Evolutionary conservation across 2,888 invertebrate genomes (phyloP).

Genomic region (Protula sp.): DNA sequence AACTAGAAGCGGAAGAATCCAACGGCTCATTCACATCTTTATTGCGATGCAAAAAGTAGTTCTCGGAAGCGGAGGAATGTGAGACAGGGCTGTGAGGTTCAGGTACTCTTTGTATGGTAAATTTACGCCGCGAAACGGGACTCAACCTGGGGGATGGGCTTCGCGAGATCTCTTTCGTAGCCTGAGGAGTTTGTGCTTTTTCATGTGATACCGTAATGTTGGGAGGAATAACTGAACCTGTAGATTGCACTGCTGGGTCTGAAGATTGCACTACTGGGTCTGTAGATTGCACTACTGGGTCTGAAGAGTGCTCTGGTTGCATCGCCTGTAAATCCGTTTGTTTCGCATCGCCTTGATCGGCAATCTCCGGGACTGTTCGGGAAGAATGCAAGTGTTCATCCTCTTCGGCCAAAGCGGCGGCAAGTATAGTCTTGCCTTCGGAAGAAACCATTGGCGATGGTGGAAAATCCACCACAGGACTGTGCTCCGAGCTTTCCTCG

Average conservation of each 20-base stretch:
- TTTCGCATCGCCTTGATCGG: no score
- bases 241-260: not conserved
- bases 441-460: constrained; percentile 24
- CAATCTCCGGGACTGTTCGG: no score
- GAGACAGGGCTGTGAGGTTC: not conserved
- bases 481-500: no score
- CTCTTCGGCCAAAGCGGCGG: not conserved
- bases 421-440: constrained; percentile 12
- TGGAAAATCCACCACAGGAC: constrained; percentile 15
- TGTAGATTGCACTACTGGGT: not conserved
- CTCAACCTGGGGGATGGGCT: not conserved
- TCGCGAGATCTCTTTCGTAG: not conserved
- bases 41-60: no score
- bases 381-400: not conserved
- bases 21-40: no score
- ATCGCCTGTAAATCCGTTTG: no score
- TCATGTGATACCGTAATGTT: no score
- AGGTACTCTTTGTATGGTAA: not conserved
- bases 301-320: not conserved
- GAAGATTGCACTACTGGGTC: not conserved
- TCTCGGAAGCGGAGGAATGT: no score
- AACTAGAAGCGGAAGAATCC: no score
- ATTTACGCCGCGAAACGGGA: not conserved
- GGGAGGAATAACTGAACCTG: no score
- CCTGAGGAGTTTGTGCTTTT: not conserved